Conservation (phyloP, 2,113 vertebrate species). For the Tapirus terrestris region DNA sequence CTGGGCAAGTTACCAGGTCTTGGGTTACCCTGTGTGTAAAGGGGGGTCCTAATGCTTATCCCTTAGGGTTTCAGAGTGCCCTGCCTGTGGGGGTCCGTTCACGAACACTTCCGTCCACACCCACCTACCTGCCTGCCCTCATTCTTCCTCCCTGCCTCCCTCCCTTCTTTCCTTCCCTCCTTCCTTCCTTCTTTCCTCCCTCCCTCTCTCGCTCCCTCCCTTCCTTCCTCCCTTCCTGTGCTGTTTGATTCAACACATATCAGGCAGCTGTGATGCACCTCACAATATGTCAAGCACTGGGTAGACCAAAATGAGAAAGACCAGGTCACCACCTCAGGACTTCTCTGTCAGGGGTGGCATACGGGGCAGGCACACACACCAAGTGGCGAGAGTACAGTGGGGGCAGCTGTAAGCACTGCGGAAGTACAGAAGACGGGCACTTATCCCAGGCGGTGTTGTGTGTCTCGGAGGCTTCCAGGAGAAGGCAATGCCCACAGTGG, state of each 20-base stretch:
- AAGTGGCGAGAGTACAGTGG: neutral
- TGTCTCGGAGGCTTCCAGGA: neutral
- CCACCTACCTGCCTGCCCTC: neutral
- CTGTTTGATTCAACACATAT: neutral
- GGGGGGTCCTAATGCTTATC: neutral
- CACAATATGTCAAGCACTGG: neutral
- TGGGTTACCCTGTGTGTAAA: neutral
- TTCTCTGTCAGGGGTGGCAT: too few relatives aligned
- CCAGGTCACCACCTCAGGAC: neutral
- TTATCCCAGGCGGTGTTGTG: too few relatives aligned
- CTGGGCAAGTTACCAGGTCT: neutral
- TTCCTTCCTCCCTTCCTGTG: too few relatives aligned
- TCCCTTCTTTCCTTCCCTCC: neutral
- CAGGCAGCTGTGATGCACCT: neutral
- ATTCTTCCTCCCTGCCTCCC: too few relatives aligned
- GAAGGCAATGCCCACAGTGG: neutral
- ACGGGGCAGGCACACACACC: neutral
- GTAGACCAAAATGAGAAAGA: neutral
- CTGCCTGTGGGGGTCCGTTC: neutral
- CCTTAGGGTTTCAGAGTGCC: neutral
- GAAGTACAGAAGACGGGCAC: neutral
- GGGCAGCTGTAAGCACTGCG: neutral
- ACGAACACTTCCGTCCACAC: rapidly evolving
- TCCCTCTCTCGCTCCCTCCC: too few relatives aligned
- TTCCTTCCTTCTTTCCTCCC: neutral